Conservation (phyloP, 2,113 vertebrate genomes). For the Pristiophorus japonicus region DNA sequence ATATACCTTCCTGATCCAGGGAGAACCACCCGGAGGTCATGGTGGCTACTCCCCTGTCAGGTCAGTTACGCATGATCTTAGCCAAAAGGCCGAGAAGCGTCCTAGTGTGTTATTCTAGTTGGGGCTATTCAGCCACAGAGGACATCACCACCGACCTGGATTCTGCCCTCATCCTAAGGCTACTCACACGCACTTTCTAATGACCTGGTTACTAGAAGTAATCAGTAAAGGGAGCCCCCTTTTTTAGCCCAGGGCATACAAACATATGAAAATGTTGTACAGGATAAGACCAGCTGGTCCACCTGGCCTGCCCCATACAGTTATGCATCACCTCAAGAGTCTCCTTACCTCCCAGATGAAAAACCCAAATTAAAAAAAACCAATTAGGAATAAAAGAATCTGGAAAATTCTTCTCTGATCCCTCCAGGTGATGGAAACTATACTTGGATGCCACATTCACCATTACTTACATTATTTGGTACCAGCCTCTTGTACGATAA, state of each 20-base stretch:
- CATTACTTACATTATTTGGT: not conserved
- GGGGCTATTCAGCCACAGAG: not conserved
- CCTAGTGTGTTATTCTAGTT: not conserved
- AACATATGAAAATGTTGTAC: not conserved
- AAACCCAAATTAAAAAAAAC: no score
- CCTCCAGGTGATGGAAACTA: no score
- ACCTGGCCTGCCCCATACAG: no score
- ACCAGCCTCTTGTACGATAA: not conserved
- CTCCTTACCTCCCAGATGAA: not conserved
- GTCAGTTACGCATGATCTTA: no score
- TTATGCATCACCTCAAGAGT: no score
- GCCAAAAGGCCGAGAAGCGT: no score
- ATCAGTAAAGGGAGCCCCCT: not conserved
- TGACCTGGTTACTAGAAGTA: not conserved
- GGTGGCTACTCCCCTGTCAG: no score
- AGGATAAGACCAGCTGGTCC: no score
- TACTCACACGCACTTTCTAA: not conserved
- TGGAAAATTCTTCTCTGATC: not conserved
- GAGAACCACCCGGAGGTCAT: no score
- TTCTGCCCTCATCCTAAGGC: not conserved
- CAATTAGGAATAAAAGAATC: not conserved
- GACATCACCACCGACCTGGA: not conserved
- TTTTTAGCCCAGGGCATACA: not conserved
- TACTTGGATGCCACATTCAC: not conserved
- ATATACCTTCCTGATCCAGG: no score